phyloP scores from a whole-genome alignment of 2,113 vertebrate species.

The Vireo altiloquus region DNA sequence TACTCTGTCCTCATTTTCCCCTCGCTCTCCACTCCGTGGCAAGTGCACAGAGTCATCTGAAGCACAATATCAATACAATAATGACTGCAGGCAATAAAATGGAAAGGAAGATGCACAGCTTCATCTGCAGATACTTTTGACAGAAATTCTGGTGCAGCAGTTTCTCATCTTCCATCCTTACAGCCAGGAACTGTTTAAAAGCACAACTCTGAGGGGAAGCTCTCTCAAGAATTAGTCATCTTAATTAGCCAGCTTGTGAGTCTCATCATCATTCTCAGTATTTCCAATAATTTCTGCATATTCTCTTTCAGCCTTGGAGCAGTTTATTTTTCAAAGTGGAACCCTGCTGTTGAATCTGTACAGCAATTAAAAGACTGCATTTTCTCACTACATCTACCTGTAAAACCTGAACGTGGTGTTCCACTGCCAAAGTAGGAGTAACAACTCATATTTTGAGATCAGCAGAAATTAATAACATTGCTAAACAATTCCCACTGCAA shows the following conservation, averaged over 20 bases:
- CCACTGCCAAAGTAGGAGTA: neutral
- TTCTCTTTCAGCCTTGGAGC: neutral
- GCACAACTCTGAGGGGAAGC: neutral
- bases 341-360: neutral
- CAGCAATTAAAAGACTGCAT: neutral
- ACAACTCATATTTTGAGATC: neutral
- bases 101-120: neutral
- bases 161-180: neutral
- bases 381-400: neutral
- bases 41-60: neutral
- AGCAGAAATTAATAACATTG: neutral
- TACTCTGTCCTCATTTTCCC: neutral
- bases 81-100: neutral
- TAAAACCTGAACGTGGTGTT: neutral
- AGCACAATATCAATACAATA: neutral
- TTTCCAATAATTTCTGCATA: neutral
- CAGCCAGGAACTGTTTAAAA: neutral
- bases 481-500: neutral
- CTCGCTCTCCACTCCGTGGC: neutral
- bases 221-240: neutral
- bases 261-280: neutral
- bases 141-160: neutral
- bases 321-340: neutral
- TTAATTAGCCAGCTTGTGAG: neutral
- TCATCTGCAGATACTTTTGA: neutral